Evolutionary conservation across 92 coral and sea anemone species (phyloP), one percentile per base, ranked within the genome.

Genomic region (Pocillopora meandrina): DNA sequence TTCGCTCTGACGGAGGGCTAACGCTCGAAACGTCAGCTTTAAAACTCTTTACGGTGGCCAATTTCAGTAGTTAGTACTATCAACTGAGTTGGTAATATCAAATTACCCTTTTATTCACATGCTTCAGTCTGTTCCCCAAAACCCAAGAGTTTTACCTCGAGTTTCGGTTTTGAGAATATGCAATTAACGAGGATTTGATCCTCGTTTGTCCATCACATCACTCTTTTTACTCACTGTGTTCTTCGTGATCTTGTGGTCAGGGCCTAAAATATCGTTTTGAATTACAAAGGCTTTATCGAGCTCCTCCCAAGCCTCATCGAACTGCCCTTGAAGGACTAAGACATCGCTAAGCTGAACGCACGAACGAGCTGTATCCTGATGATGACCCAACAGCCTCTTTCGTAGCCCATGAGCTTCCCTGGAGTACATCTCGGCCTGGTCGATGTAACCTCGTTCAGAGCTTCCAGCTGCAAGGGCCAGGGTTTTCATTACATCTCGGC

Each of bases 361-460:
- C 8, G 82, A 78, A 4, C 72, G 82, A 78, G 82, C 82, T 9
- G 82, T 78, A 47, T 78, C 82, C 21, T 64, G 72, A 13, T 78
- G 82, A 6, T 20, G 42, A 19, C 61, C 82, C 15, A 78, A 64
- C 42, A 78, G 42, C 15, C 55, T 47, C 61, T n/a, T 1, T 12
- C 82, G 72, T n/a, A 64, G 15, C 21, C 47, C 49, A n/a, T 63
- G 56, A 3, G 82, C 82, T 21, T 62, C 72, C 23, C 20, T 64
- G 26, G 61, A 63, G 82, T 56, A 58, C 10, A 12, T 58, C 61
- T 75, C 66, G 21, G 79, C 79, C 17, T 20, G 65, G 18, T 33
- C 67, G 15, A 66, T 66, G 56, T 75, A 75, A 5, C 31, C 10
- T 19, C 13, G 26, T 26, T 26, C 11, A 12, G 79, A 55, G 8